A percentile compares a stretch with the other conserved stretches of the same genome.
Conservation (phyloP, 2,888 invertebrate species). For the Apodemia duryi region DNA sequence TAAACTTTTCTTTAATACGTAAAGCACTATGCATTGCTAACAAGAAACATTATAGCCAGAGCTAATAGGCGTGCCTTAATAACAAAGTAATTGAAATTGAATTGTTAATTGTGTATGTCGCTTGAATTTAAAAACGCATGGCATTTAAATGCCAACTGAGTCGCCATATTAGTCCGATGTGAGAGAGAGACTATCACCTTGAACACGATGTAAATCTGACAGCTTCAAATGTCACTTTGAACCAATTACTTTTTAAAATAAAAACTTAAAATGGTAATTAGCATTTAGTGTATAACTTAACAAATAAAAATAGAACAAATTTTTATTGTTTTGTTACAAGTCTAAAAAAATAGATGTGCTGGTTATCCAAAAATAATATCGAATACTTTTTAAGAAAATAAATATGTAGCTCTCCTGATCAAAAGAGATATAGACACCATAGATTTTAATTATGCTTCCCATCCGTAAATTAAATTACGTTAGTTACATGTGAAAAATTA, state of each 20-base stretch:
- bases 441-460: no score
- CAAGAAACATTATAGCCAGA: slow-evolving; percentile 55
- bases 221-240: slow-evolving; percentile 72
- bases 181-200: slow-evolving; percentile 75
- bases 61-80: slow-evolving; percentile 54
- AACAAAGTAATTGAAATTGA: slow-evolving; percentile 72
- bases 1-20: slow-evolving; percentile 53
- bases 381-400: no score
- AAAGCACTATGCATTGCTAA: slow-evolving; percentile 45
- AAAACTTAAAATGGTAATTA: neutral
- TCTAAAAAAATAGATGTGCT: no score
- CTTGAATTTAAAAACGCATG: slow-evolving; percentile 76
- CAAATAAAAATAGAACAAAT: no score
- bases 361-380: no score
- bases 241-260: slow-evolving; percentile 34
- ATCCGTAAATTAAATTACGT: no score
- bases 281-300: neutral
- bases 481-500: no score
- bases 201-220: slow-evolving; percentile 77
- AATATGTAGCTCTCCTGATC: no score
- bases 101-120: slow-evolving; percentile 72
- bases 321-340: no score
- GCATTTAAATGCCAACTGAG: slow-evolving; percentile 76
- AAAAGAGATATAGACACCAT: no score
- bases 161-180: slow-evolving; percentile 72